A percentile compares a stretch with the other conserved stretches of the same genome.
These are phyloP conservation scores for Crocallis elinguaria DNA, from an alignment of 2,888 invertebrate genomes.

Conservation along the genomic window DNA sequence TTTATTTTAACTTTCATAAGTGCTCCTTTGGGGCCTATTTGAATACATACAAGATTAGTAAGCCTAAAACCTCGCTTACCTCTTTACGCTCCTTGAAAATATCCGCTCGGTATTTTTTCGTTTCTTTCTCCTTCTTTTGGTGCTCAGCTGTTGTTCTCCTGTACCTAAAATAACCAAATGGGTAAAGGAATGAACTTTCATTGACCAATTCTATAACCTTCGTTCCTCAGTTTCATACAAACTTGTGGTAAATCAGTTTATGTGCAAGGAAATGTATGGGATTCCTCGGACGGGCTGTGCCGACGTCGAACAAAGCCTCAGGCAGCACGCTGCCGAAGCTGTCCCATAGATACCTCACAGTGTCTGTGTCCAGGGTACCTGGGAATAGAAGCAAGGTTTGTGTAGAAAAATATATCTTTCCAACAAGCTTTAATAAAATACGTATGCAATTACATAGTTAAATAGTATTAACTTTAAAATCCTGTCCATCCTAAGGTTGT, in stretches of 20 bases:
- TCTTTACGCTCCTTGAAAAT: conserved; percentile 52
- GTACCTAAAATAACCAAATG: conserved; percentile 3
- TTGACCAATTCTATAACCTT: too few species aligned
- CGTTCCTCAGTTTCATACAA: conserved; percentile 28
- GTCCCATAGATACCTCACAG: conserved; percentile 65
- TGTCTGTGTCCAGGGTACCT: conserved; percentile 57
- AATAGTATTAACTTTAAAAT: too few species aligned
- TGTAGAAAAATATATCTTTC: too few species aligned
- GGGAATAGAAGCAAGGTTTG: too few species aligned
- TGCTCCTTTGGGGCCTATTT: too few species aligned
- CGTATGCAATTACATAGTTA: too few species aligned
- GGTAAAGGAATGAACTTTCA: too few species aligned
- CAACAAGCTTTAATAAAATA: too few species aligned
- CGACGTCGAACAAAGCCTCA: conserved; percentile 58
- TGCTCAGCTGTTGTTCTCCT: conserved; percentile 43
- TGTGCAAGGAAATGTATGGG: conserved; percentile 70
- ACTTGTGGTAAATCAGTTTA: conserved; percentile 62
- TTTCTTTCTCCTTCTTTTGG: conserved; percentile 42
- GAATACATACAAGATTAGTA: neutral
- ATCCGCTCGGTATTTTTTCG: conserved; percentile 49
- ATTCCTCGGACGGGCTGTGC: conserved; percentile 52
- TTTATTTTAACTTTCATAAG: too few species aligned
- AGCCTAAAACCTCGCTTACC: conserved; percentile 33
- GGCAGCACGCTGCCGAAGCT: conserved; percentile 61
- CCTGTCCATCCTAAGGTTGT: too few species aligned